Evolutionary conservation across 1,140 invertebrate species (phyloP), one percentile per base, ranked within the genome.

Genomic region (Pseudomyrmex flavicornis): DNA sequence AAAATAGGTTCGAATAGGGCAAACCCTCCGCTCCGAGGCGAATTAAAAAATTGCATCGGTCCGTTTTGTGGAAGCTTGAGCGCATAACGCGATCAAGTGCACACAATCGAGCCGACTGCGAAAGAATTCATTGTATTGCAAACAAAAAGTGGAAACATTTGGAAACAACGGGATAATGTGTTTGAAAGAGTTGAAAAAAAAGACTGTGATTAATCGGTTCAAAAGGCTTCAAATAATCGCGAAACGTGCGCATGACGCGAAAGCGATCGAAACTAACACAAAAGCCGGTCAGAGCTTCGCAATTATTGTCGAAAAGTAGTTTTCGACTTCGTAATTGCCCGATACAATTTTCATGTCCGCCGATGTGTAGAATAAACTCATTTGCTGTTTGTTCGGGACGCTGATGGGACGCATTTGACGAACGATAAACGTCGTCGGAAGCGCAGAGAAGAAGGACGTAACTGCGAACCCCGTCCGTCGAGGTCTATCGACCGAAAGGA

Each of bases 401-500:
- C 20, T 20, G 13, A 15, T 46, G 44, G 4, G 17, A 13, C 20
- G n/a, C 20, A 22, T 35, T 68, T 76, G 17, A 46, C 50, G 48
- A 54, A 22, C 12, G 13, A 77, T 22, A 10, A 12, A 26, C 15
- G 20, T 56, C 10, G 44, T 7, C 62, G 44, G 48, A 20, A 26
- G 20, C 9, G 10, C 56, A 68, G 48, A 73, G 44, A 82, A 46
- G 22, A 15, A 72, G 58, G 48, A 4, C 20, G 61, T 20, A 26
- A 61, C 12, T 20, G 15, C 10, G 26, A 69, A n/a, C n/a, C 48
- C 84, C 48, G 65, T 65, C 59, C 85, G 76, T 82, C 70, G 86
- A 35, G 48, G 70, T 88, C 87, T 88, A 88, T 88, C 86, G 87
- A 88, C 83, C 87, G 87, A 52, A 35, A 35, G 35, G 35, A 35